Evolutionary conservation across 2,113 vertebrate species (phyloP).

Genomic region (Rynchops niger): DNA sequence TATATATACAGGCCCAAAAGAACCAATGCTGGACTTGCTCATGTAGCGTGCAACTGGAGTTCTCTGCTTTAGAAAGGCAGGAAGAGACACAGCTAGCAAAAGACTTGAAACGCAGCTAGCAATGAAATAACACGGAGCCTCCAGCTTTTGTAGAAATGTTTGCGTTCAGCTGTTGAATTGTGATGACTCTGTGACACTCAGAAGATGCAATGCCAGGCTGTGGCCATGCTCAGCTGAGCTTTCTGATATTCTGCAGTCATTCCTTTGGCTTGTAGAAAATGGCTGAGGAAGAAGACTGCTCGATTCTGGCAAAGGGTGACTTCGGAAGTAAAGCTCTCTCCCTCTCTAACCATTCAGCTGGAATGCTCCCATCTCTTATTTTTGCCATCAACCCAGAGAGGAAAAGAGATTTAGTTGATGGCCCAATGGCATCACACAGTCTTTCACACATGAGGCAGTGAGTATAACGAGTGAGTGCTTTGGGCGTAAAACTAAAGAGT

Average conservation of each 20-base stretch:
- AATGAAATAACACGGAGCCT: neutral
- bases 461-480: neutral
- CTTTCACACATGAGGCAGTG: neutral
- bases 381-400: neutral
- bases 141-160: neutral
- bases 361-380: neutral
- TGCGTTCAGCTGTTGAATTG: neutral
- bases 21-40: neutral
- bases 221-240: neutral
- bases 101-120: neutral
- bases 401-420: accelerated
- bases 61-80: neutral
- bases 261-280: neutral
- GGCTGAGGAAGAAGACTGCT: neutral
- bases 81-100: neutral
- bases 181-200: neutral
- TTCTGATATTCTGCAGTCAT: accelerated
- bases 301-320: neutral
- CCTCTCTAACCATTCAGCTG: neutral
- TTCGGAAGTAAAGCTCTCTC: neutral
- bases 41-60: neutral
- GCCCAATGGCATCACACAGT: neutral
- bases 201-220: neutral
- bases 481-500: neutral
- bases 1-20: neutral